Conservation (phyloP, 2,113 vertebrate species). For the Potamarius usumacintae region DNA sequence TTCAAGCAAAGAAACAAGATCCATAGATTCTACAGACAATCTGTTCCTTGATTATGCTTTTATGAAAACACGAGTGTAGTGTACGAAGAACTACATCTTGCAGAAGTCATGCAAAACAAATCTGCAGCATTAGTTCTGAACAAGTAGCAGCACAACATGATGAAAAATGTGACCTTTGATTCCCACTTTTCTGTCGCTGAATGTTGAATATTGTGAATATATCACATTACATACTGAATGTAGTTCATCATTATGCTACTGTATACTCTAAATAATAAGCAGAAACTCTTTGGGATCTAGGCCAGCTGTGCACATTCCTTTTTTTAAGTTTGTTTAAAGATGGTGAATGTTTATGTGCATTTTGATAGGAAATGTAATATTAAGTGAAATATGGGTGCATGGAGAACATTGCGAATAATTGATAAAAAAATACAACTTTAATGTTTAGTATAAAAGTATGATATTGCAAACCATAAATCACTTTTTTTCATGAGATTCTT, state of each 20-base stretch:
- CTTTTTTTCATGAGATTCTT: neutral
- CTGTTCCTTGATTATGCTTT: neutral
- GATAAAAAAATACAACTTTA: neutral
- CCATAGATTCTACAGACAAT: neutral
- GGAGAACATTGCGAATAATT: neutral
- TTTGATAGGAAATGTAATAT: neutral
- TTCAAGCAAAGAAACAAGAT: neutral
- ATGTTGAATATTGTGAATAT: neutral
- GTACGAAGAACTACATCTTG: neutral
- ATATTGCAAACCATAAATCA: neutral
- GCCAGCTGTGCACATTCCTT: neutral
- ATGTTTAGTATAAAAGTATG: neutral
- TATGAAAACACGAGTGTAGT: neutral
- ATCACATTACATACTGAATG: neutral
- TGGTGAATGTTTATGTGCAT: neutral
- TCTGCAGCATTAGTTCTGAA: neutral
- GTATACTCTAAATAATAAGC: neutral
- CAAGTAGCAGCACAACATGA: neutral
- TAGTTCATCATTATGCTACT: neutral
- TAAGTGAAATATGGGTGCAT: neutral
- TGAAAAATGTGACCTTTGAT: neutral
- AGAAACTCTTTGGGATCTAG: neutral
- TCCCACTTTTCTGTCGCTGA: neutral
- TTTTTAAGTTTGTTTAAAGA: neutral
- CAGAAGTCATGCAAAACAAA: neutral